Conservation (phyloP, 2,888 invertebrate genomes). For the Aricia artaxerxes region DNA sequence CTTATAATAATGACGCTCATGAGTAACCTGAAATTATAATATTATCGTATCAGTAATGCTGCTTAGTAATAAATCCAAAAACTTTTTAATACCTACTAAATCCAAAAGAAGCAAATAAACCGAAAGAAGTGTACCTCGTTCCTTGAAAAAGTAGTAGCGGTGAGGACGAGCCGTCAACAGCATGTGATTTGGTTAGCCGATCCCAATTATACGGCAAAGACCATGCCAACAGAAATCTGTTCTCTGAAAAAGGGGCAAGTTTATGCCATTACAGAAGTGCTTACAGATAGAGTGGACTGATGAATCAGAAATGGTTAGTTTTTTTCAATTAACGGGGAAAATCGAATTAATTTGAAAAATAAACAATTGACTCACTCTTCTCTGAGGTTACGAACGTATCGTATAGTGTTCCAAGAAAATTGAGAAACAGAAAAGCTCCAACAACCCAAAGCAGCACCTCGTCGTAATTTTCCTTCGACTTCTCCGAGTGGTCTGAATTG, state of each 20-base stretch:
- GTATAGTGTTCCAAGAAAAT: constrained; percentile 46
- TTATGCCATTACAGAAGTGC: too few relatives aligned
- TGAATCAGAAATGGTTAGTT: too few relatives aligned
- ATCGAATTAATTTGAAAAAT: not conserved
- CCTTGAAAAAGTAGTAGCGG: constrained; percentile 55
- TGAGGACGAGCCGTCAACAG: constrained; percentile 51
- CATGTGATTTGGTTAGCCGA: constrained; percentile 51
- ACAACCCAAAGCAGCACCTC: constrained; percentile 46
- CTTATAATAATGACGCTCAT: constrained; percentile 53
- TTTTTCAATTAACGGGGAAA: too few relatives aligned
- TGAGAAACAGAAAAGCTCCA: constrained; percentile 45
- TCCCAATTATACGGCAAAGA: constrained; percentile 58
- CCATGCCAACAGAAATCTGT: constrained; percentile 51
- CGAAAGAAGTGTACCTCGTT: constrained; percentile 46
- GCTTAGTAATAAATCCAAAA: not conserved
- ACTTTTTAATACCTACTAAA: too few relatives aligned
- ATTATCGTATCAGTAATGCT: too few relatives aligned
- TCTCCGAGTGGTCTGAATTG: constrained; percentile 41
- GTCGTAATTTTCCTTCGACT: constrained; percentile 41
- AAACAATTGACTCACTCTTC: not conserved
- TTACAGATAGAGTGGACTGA: too few relatives aligned
- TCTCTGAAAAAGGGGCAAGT: constrained; percentile 51
- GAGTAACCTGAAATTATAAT: constrained; percentile 52
- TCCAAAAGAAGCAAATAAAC: not conserved
- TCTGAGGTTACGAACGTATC: not conserved